Evolutionary conservation across 2,113 vertebrate genomes (phyloP), one percentile per base, ranked within the genome.

Genomic region (Phodopus roborovskii): DNA sequence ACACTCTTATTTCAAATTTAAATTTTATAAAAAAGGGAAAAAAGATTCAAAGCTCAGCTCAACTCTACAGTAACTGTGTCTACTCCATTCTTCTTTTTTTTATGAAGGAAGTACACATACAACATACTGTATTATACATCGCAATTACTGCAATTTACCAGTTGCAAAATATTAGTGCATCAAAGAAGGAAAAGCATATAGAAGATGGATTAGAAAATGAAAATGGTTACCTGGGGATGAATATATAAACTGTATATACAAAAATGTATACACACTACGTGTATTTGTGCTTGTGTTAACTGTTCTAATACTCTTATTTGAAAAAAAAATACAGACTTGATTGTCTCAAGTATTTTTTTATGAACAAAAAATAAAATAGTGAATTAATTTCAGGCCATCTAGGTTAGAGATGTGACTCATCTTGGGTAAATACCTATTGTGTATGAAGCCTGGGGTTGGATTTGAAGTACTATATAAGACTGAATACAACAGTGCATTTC

Each of bases 331-430:
- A 93, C 2, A 45, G 4, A 4, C 5, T 79, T 71, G 7, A n/a
- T 4, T 36, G 5, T 7, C 6, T 94, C 22, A 62, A 30, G 45
- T 53, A 85, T 70, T 53, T 83, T 83, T 0, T 81, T 88, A 3
- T 83, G 13, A 96, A 7, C 28, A 74, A 73, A 86, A 89, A 91
- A 93, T 42, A 73, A 78, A 82, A 66, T 64, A 50, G 79, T 71
- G 11, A 84, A 45, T 45, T 45, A 45, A 60, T 30, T 75, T 53
- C 19, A 82, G 33, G 42, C 26, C 39, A 45, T 3, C 15, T 15
- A 28, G 5, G 6, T 4, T 11, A 13, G 12, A 62, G 12, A 83
- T 66, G 60, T 6, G 30, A 13, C 3, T 84, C 60, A 19, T 3
- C 17, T 84, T 15, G 26, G n/a, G 16, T 30, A 9, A 12, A 16